Evolutionary conservation across 2,888 invertebrate genomes (phyloP), one percentile per base, ranked within the genome.

Genomic region (Metellina segmentata): DNA sequence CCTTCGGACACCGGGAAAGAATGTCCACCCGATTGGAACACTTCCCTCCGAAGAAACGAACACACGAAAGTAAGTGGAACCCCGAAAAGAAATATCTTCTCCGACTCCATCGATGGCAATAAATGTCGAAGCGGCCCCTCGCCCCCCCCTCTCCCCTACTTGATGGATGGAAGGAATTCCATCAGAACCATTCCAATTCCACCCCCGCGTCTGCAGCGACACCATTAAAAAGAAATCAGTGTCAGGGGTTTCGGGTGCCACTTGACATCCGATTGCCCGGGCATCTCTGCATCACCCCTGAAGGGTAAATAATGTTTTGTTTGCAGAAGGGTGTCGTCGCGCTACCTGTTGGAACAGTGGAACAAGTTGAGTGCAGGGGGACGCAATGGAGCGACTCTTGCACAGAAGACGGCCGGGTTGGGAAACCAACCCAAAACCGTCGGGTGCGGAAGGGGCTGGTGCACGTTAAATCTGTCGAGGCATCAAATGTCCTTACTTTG

Each of bases 211-310:
- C 34, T 34, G 34, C 1, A 1, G 4, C 81, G 83, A 78, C 78
- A 83, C 89, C 89, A 89, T 89, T 89, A 89, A 89, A 89, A 89
- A 89, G 89, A 89, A 89, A 89, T 89, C 89, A 89, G 89, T 78
- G 83, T 89, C 89, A 83, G n/a, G 71, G 49, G 78, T 52, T 11
- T 83, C 51, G 20, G 69, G 49, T 71, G 16, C 69, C 82, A 83
- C 71, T 83, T 83, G 20, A 61, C 61, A 52, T 61, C 16, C 53
- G 61, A 53, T 20, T 61, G 79, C 11, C 48, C 8, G 51, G 48
- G 34, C 20, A 20, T 19, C 9, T 2, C 69, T 69, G 16, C 77
- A 6, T 34, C 34, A 2, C 61, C n/a, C 61, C n/a, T 81, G n/a
- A 4, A 49, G 34, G 52, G 81, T 88, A 88, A 88, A 88, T 81